A percentile compares a stretch with the other conserved stretches of the same genome.
These are phyloP conservation scores for Pachliopta kotzebuea DNA, from an alignment of 2,888 invertebrate genomes.

Conservation along the genomic window DNA sequence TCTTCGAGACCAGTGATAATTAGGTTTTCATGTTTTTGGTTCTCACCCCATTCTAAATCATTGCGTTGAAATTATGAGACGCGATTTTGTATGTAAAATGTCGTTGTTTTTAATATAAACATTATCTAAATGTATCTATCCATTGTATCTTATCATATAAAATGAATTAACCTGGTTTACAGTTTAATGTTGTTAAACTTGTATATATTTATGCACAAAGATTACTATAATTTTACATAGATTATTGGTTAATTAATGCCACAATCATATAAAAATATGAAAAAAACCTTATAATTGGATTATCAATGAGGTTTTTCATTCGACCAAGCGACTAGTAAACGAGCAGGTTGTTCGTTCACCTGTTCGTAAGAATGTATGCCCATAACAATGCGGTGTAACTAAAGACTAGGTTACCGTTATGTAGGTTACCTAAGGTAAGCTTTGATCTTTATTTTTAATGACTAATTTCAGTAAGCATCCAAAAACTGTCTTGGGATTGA, in stretches of 20 bases:
- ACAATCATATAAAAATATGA: too few relatives aligned
- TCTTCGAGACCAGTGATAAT: too few relatives aligned
- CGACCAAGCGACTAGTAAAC: too few relatives aligned
- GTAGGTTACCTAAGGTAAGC: neutral
- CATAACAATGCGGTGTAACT: too few relatives aligned
- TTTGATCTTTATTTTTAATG: neutral
- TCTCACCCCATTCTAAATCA: neutral
- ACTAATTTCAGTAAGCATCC: neutral
- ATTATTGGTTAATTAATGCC: too few relatives aligned
- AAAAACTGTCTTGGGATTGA: neutral
- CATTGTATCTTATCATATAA: neutral
- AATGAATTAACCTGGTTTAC: neutral
- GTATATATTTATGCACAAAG: neutral
- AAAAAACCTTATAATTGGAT: too few relatives aligned
- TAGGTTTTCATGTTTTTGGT: neutral
- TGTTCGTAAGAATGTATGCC: too few relatives aligned
- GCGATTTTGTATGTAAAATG: neutral
- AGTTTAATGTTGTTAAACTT: neutral
- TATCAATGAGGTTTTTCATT: too few relatives aligned
- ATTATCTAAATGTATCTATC: neutral
- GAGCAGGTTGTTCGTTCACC: too few relatives aligned
- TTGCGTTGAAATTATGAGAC: neutral
- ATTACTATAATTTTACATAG: neutral
- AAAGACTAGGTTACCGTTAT: neutral
- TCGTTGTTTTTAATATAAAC: neutral